These are phyloP conservation scores for Daphoenositta chrysoptera DNA, from an alignment of 2,113 vertebrate genomes.

Conservation along the genomic window DNA sequence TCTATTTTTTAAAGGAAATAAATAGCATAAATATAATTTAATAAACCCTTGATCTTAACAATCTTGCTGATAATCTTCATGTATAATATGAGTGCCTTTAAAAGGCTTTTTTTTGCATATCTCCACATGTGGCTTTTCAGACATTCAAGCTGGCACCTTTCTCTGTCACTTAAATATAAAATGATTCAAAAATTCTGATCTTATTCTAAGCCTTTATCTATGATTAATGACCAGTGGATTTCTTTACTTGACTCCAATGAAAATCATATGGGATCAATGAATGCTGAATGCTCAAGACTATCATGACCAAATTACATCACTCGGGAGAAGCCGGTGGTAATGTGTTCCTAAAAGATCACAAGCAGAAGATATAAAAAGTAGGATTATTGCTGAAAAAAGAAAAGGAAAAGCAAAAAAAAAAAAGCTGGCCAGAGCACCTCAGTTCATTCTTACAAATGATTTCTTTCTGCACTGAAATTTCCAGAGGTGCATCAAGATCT, in stretches of 20 bases:
- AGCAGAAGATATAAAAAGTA: neutral
- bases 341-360: conserved; percentile 15
- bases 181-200: neutral
- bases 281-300: neutral
- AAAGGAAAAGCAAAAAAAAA: neutral
- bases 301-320: neutral
- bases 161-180: conserved; percentile 4
- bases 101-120: neutral
- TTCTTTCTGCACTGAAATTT: neutral
- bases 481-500: neutral
- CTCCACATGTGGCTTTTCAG: neutral
- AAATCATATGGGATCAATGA: conserved; percentile 36
- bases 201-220: neutral
- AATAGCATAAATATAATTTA: neutral
- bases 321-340: neutral
- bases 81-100: neutral
- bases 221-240: conserved; percentile 11
- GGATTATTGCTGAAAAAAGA: neutral
- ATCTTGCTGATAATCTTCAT: neutral
- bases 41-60: neutral
- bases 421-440: neutral
- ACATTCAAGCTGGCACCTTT: neutral
- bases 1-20: neutral
- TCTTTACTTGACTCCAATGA: conserved; percentile 32
- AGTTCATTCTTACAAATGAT: neutral